These are phyloP conservation scores for Zoroaster sp. DNA, from an alignment of 53 echinoderm and acorn worm species.

Conservation along the genomic window DNA sequence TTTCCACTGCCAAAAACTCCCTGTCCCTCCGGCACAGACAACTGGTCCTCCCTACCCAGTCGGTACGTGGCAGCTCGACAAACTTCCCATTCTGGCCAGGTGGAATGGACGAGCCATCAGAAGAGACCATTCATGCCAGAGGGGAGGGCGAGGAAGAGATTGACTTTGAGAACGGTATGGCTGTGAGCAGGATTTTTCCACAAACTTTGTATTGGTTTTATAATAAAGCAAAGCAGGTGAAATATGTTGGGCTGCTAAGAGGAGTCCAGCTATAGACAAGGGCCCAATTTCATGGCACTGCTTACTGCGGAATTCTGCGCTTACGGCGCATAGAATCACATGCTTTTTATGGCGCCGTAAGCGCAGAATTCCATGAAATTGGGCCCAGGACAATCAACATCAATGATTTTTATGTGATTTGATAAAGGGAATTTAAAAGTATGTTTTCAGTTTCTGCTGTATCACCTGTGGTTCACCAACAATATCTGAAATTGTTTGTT, in stretches of 20 bases:
- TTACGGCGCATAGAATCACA: too few species aligned
- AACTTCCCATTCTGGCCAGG: slow-evolving; percentile 98
- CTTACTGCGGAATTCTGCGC: too few species aligned
- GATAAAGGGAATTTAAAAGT: too few species aligned
- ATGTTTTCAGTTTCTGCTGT: too few species aligned
- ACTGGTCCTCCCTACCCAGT: slow-evolving; percentile 86
- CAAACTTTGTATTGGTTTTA: neutral
- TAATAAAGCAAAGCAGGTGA: neutral
- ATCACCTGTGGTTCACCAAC: too few species aligned
- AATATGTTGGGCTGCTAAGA: neutral
- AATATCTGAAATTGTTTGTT: too few species aligned
- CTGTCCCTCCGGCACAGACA: slow-evolving; percentile 82
- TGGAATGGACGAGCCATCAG: slow-evolving; percentile 77
- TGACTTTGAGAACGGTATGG: slow-evolving; percentile 49
- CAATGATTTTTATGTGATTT: too few species aligned
- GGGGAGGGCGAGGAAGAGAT: slow-evolving; percentile 21
- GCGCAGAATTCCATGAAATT: too few species aligned
- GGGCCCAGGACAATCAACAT: neutral
- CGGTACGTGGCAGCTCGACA: slow-evolving; percentile 90
- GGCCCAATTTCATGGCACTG: neutral
- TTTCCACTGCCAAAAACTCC: slow-evolving; percentile 90
- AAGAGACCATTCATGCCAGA: slow-evolving; percentile 42
- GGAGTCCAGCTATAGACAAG: neutral
- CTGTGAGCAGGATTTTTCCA: neutral
- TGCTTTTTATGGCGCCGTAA: too few species aligned